Evolutionary conservation across 2,888 invertebrate species (phyloP).

Genomic region (Polymixis lichenea): DNA sequence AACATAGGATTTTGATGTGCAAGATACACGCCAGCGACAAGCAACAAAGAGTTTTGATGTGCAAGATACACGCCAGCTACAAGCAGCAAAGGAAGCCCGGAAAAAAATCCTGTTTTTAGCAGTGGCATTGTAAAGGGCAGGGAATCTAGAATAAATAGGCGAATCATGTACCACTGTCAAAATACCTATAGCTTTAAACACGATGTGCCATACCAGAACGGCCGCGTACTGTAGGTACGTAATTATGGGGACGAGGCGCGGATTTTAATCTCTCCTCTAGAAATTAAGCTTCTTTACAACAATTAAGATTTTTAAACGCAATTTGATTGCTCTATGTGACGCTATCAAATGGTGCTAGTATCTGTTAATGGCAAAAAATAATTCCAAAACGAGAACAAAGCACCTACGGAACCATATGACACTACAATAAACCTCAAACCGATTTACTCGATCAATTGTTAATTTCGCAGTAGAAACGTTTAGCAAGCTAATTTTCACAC

Average conservation of each 20-base stretch:
- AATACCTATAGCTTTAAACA: no score
- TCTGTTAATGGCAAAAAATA: neutral
- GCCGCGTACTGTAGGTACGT: neutral
- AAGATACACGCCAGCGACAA: no score
- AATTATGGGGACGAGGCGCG: neutral
- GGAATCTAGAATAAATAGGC: neutral
- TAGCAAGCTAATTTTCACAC: constrained; percentile 51
- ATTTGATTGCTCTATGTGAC: constrained; percentile 24
- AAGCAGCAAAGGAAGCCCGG: no score
- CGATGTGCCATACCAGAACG: no score
- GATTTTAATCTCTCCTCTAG: neutral
- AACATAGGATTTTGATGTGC: neutral
- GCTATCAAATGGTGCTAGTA: constrained; percentile 18
- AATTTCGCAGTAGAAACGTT: constrained; percentile 34
- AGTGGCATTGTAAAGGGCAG: neutral
- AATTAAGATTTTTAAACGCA: constrained; percentile 16
- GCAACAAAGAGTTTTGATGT: neutral
- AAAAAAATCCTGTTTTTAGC: neutral
- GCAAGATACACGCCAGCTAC: neutral
- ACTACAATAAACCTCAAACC: constrained; percentile 5
- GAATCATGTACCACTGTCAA: neutral
- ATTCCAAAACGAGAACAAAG: neutral
- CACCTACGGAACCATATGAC: constrained; percentile 47
- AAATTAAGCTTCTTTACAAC: constrained; percentile 3
- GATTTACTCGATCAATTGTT: constrained; percentile 19